Percentiles rank a stretch among this genome's conserved stretches.
phyloP scores from a whole-genome alignment of 2,797 vertebrate genomes.

The Micrastur ruficollis region DNA sequence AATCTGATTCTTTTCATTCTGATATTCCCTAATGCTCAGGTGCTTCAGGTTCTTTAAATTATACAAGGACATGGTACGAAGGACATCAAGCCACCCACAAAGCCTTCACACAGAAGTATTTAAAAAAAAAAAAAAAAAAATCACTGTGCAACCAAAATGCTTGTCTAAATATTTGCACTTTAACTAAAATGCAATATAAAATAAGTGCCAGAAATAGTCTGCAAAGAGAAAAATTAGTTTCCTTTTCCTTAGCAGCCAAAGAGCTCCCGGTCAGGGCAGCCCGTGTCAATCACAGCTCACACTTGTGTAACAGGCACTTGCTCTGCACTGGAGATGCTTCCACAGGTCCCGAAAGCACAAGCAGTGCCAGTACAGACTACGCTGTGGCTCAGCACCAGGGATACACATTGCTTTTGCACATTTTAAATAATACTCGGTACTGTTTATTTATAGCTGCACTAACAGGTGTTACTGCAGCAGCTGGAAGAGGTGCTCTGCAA shows the following conservation, averaged over 20 bases:
- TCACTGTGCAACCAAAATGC: not conserved
- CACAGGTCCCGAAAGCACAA: not conserved
- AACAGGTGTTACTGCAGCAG: not conserved
- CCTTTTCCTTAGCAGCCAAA: not conserved
- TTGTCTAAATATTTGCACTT: not conserved
- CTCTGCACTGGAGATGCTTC: not conserved
- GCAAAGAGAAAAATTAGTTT: not conserved
- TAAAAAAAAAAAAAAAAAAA: not conserved
- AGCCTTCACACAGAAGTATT: not conserved
- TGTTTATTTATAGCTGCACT: not conserved
- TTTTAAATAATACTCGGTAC: not conserved
- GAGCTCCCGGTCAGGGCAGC: not conserved
- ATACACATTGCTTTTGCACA: not conserved
- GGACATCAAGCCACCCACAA: not conserved
- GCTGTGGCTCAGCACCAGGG: not conserved
- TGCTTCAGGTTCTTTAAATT: not conserved
- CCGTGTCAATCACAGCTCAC: rapidly evolving
- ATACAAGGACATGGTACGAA: not conserved
- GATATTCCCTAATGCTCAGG: not conserved
- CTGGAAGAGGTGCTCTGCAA: not conserved
- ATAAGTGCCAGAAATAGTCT: not conserved
- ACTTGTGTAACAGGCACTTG: rapidly evolving
- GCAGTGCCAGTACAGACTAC: not conserved
- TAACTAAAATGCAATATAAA: not conserved
- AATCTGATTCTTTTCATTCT: not conserved